Base-by-base conservation (phyloP, 92 coral and sea anemone species). In the Porites cylindrica region DNA sequence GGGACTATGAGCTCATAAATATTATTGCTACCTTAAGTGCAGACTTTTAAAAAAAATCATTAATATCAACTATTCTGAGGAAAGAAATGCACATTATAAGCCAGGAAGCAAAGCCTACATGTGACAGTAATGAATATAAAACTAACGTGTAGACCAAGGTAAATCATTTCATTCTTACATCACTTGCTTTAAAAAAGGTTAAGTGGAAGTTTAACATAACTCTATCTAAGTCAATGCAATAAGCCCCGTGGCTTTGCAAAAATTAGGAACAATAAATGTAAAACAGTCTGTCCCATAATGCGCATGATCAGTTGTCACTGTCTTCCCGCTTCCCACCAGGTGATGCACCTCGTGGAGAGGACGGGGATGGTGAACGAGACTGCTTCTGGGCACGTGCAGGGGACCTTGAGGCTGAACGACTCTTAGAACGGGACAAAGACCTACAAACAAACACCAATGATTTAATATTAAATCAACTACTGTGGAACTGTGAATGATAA, bases 391-490 rank as follows among this genome's bases (percentile, higher is more conserved):
- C 77, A 47, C 82, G 92, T 52, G 73, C 85, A 23, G 92, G 92
- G 16, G 93, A 81, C 76, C 86, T 72, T 16, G 94, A 91, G 1
- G 84, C 56, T 8, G 95, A 92, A 14, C 91, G 90, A 77, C 95
- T 92, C 75, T 85, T 88, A 76, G 98, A 94, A 51, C 91, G 89
- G 64, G 98, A 94, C 53, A 23, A 86, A 75, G 97, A 92, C 66
- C 95, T 94, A 29, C 73, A 75, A 66, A 66, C 24, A 26, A 66
- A 66, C 20, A 18, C 11, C 12, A 66, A 66, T 3, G 47, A 38
- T 19, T 19, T 3, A 66, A 18, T 8, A 12, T 66, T 38, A 38
- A 3, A 38, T 38, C 5, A 38, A 38, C 47, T 4, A 38, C 47
- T 38, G 47, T 38, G 47, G 47, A 38, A 4, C 47, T 38, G 5